Percentiles rank a stretch among this genome's conserved stretches.
phyloP scores from a whole-genome alignment of 2,888 invertebrate species.

The Drosophila acutilabella region DNA sequence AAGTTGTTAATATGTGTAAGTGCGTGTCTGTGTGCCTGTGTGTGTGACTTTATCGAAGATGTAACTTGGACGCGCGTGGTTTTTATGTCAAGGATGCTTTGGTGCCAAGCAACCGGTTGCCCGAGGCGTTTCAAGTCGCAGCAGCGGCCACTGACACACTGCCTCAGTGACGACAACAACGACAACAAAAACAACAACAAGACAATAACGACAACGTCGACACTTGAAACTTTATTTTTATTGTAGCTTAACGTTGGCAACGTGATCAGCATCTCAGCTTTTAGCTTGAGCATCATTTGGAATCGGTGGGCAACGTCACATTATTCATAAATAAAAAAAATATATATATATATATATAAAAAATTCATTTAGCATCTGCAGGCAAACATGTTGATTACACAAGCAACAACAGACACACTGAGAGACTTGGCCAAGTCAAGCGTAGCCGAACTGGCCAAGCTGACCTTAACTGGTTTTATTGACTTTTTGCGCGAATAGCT shows the following conservation, averaged over 20 bases:
- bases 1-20: slow-evolving; percentile 43
- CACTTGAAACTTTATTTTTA: slow-evolving; percentile 77
- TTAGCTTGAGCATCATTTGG: background rate
- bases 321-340: slow-evolving; percentile 71
- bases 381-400: slow-evolving; percentile 77
- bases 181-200: slow-evolving; percentile 37
- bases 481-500: slow-evolving; percentile 61
- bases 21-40: slow-evolving; percentile 8
- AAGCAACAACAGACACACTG: slow-evolving; percentile 44
- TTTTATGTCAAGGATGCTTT: slow-evolving; percentile 85
- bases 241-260: slow-evolving; percentile 69
- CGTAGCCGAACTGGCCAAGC: slow-evolving; percentile 28
- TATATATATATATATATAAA: no score
- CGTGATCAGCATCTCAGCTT: slow-evolving; percentile 65
- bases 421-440: slow-evolving; percentile 15
- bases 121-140: slow-evolving; percentile 58
- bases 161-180: slow-evolving; percentile 60
- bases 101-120: slow-evolving; percentile 82
- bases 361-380: slow-evolving; percentile 77
- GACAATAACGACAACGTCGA: slow-evolving; percentile 38
- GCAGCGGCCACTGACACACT: slow-evolving; percentile 77
- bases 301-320: slow-evolving; percentile 54
- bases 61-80: slow-evolving; percentile 69
- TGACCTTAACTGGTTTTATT: slow-evolving; percentile 81
- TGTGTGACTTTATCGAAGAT: slow-evolving; percentile 57